Evolutionary conservation across 2,113 vertebrate genomes (phyloP).

Genomic region (Brienomyrus brachyistius): DNA sequence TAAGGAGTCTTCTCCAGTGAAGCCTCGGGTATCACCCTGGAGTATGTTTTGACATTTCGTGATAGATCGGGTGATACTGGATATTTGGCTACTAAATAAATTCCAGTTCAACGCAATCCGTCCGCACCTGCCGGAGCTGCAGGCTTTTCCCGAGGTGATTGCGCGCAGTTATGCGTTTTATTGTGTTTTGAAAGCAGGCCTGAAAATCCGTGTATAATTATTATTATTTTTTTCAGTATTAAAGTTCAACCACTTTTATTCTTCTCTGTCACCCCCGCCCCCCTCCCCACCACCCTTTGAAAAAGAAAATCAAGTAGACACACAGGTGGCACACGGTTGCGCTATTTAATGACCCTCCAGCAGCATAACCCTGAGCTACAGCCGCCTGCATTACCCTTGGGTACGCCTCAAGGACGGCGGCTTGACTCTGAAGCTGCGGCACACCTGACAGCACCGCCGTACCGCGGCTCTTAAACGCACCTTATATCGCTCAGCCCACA

Average conservation of each 20-base stretch:
- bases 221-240: neutral
- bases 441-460: neutral
- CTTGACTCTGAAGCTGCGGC: neutral
- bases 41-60: constrained; percentile 9
- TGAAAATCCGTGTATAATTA: neutral
- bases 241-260: neutral
- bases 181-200: neutral
- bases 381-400: neutral
- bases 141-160: neutral
- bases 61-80: neutral
- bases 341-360: neutral
- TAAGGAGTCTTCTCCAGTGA: constrained; percentile 4
- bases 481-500: neutral
- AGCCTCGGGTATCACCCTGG: neutral
- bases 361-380: neutral
- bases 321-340: neutral
- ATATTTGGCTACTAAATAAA: neutral
- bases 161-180: neutral
- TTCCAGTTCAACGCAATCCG: neutral
- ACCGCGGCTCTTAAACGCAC: neutral
- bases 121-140: neutral
- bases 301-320: neutral
- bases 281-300: neutral
- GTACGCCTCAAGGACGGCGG: neutral
- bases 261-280: neutral